phyloP scores from a whole-genome alignment of 2,113 vertebrate species.

The Mobula birostris region DNA sequence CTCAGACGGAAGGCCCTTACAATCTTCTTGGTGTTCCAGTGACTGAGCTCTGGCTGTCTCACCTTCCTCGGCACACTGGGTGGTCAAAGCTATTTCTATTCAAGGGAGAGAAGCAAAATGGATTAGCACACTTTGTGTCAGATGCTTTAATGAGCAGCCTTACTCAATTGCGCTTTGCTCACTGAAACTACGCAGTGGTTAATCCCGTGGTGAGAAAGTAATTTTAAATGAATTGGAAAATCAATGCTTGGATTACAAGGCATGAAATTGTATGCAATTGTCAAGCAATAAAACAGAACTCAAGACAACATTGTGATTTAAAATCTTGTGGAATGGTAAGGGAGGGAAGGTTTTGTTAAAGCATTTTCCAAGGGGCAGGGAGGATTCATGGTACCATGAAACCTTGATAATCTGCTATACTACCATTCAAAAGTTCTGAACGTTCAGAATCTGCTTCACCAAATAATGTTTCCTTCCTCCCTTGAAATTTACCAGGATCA shows the following conservation, averaged over 20 bases:
- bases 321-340: not conserved
- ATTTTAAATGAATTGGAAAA: conserved; percentile 3
- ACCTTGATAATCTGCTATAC: too few relatives aligned
- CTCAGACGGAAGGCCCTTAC: not conserved
- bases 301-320: not conserved
- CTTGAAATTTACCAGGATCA: too few relatives aligned
- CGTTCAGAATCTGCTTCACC: too few relatives aligned
- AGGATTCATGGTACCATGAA: not conserved
- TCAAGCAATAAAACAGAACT: not conserved
- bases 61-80: not conserved
- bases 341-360: not conserved
- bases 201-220: not conserved
- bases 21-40: not conserved
- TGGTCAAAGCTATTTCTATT: not conserved
- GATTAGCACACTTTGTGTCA: not conserved
- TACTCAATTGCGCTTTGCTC: not conserved
- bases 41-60: not conserved
- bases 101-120: not conserved
- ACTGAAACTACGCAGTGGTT: not conserved
- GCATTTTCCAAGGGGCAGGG: too few relatives aligned
- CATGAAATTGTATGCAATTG: not conserved
- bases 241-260: not conserved
- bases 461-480: too few relatives aligned
- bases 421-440: too few relatives aligned
- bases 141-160: not conserved